A percentile compares a stretch with the other conserved stretches of the same genome.
phyloP scores from a whole-genome alignment of 1,140 invertebrate species.

The Drosophila pruinosa region DNA sequence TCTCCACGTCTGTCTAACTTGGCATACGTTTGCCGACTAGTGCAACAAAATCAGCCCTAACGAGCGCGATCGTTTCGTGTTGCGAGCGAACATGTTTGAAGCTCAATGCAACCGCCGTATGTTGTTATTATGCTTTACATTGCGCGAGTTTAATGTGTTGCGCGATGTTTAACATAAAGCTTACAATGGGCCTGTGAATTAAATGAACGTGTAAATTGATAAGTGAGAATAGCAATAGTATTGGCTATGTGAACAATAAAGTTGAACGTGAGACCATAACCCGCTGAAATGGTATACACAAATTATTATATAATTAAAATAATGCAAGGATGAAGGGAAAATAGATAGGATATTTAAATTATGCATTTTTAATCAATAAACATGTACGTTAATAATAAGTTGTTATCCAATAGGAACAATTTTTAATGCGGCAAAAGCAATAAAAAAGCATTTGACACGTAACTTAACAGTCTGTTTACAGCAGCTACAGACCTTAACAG shows the following conservation, averaged over 20 bases:
- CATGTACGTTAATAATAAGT: no score
- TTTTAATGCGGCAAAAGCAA: background rate
- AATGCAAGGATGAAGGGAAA: no score
- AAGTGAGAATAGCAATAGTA: background rate
- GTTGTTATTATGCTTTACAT: background rate
- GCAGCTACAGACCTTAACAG: conserved; percentile 1
- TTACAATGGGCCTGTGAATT: background rate
- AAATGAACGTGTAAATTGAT: background rate
- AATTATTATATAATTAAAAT: no score
- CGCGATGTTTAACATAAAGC: background rate
- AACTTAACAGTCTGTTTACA: conserved; percentile 8
- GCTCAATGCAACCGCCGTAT: background rate
- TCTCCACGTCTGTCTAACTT: conserved; percentile 39
- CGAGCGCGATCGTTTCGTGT: conserved; percentile 23
- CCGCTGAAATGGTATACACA: no score
- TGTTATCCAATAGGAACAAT: background rate
- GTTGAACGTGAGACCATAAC: no score
- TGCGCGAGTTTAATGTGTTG: background rate
- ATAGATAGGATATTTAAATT: no score
- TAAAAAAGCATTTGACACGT: background rate
- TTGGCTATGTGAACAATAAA: no score
- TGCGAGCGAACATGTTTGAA: conserved; percentile 41
- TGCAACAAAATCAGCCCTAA: conserved; percentile 13
- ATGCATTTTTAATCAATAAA: no score
- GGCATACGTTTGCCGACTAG: conserved; percentile 48